Evolutionary conservation across 2,113 vertebrate genomes (phyloP).

Genomic region (Clupea harengus): DNA sequence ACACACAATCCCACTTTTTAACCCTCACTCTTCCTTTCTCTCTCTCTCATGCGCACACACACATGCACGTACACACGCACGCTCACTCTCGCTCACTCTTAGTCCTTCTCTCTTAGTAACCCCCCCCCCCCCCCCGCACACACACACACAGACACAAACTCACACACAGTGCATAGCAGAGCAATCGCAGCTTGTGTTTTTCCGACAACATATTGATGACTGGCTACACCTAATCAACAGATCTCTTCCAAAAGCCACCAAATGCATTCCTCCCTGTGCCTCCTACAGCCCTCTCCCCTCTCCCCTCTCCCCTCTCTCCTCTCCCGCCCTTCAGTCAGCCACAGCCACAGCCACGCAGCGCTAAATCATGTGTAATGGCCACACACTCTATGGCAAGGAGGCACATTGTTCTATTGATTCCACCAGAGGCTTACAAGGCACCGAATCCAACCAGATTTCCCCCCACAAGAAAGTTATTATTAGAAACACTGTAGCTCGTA

Average conservation of each 20-base stretch:
- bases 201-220: background rate
- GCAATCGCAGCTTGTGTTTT: background rate
- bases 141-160: background rate
- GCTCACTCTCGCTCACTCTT: background rate
- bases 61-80: background rate
- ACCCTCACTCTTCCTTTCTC: background rate
- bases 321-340: background rate
- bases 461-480: background rate
- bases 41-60: background rate
- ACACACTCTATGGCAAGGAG: background rate
- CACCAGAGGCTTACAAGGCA: background rate
- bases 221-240: background rate
- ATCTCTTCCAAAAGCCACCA: background rate
- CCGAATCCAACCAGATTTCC: conserved; percentile 8
- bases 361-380: background rate
- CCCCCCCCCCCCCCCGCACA: background rate
- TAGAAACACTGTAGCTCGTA: background rate
- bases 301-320: background rate
- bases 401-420: conserved; percentile 14
- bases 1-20: background rate
- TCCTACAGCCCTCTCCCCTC: background rate
- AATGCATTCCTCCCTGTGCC: background rate
- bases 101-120: background rate
- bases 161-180: conserved; percentile 15
- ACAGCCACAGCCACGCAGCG: background rate